Conservation (phyloP, 2,888 invertebrate genomes). For the Apotomis capreana region DNA sequence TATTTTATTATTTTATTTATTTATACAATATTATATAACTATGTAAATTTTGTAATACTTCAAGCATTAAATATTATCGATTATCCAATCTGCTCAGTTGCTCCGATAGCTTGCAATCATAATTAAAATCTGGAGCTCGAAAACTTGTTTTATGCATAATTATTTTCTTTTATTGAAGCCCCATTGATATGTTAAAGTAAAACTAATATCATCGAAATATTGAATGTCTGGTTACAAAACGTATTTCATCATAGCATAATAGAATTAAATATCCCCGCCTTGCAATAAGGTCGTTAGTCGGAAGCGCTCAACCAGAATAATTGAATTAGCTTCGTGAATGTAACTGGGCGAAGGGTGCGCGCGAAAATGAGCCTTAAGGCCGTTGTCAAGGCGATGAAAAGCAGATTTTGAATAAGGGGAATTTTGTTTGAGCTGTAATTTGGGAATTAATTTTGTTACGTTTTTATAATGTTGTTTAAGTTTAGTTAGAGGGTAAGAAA, state of each 20-base stretch:
- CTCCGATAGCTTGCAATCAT: no score
- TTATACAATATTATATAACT: no score
- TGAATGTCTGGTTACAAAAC: neutral
- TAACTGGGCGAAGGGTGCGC: slow-evolving; percentile 47
- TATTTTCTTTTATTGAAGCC: no score
- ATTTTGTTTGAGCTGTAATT: neutral
- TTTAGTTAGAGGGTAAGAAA: neutral
- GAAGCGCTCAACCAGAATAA: slow-evolving; percentile 73
- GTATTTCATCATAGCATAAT: slow-evolving; percentile 33
- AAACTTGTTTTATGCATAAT: no score
- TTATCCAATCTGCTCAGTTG: no score
- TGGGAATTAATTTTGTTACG: slow-evolving; percentile 4
- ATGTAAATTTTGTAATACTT: no score
- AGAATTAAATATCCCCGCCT: slow-evolving; percentile 44
- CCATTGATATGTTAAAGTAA: no score
- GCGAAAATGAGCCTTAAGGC: slow-evolving; percentile 21
- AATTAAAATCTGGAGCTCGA: no score
- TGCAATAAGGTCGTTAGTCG: slow-evolving; percentile 73
- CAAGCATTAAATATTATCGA: no score
- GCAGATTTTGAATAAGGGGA: neutral
- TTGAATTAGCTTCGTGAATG: slow-evolving; percentile 67
- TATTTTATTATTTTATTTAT: no score
- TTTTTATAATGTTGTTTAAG: neutral
- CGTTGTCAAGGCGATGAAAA: slow-evolving; percentile 13
- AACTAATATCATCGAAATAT: neutral